A percentile compares a stretch with the other conserved stretches of the same genome.
Evolutionary conservation across 2,797 vertebrate genomes (phyloP).

Genomic region (Neolamprologus multifasciatus): DNA sequence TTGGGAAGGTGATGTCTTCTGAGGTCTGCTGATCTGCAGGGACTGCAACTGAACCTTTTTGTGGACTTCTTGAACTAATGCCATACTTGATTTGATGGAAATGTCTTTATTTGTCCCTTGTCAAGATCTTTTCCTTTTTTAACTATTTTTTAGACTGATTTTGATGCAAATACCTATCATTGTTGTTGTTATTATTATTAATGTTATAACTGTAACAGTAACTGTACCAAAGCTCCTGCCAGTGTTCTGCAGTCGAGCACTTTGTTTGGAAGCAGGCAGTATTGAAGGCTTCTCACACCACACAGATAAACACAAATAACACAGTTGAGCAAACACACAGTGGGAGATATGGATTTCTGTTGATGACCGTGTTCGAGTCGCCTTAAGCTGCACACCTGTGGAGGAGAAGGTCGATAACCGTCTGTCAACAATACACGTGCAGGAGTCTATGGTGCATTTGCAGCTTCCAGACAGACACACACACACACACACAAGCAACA

Average conservation of each 20-base stretch:
- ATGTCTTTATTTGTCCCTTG: not conserved
- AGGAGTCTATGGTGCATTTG: not conserved
- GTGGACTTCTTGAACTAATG: not conserved
- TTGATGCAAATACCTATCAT: not conserved
- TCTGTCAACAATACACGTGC: not conserved
- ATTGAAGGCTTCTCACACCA: not conserved
- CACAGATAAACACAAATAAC: not conserved
- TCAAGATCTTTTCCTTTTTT: not conserved
- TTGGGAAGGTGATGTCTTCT: not conserved
- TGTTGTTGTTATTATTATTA: not conserved
- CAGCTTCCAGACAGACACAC: not conserved
- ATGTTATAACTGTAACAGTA: not conserved
- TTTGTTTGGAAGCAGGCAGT: not conserved
- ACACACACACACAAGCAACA: not conserved
- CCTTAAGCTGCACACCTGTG: conserved; percentile 15
- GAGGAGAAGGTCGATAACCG: conserved; percentile 16
- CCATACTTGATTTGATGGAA: not conserved
- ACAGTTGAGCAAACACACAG: conserved; percentile 1
- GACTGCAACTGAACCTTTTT: not conserved
- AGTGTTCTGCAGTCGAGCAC: not conserved
- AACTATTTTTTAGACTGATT: not conserved
- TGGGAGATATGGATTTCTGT: conserved; percentile 35
- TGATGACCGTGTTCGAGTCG: not conserved
- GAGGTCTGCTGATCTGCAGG: not conserved
- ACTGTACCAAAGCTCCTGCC: not conserved